Evolutionary conservation across 2,797 vertebrate species (phyloP).

Genomic region (Rhinichthys osculus): DNA sequence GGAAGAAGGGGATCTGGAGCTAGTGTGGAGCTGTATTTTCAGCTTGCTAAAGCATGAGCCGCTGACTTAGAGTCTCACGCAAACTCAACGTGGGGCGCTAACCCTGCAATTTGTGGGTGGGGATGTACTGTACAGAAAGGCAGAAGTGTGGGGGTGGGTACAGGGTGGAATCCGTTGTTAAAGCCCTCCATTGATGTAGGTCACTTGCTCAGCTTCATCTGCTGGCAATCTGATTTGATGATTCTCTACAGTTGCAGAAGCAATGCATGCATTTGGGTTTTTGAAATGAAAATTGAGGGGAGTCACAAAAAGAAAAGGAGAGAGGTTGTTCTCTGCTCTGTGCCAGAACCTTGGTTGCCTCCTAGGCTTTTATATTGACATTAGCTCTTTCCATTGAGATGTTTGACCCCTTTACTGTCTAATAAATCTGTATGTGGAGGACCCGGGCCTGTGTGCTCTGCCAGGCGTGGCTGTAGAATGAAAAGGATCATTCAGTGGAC

Average conservation of each 20-base stretch:
- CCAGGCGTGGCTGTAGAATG: slow-evolving; percentile 66
- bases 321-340: slow-evolving; percentile 14
- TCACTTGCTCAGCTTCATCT: slow-evolving; percentile 79
- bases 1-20: slow-evolving; percentile 73
- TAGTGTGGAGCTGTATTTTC: slow-evolving; percentile 66
- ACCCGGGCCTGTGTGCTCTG: slow-evolving; percentile 54
- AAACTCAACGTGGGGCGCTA: slow-evolving; percentile 27
- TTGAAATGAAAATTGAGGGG: slow-evolving; percentile 3
- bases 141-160: slow-evolving; percentile 70
- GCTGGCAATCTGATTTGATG: slow-evolving; percentile 76
- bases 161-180: slow-evolving; percentile 71
- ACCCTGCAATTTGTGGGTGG: slow-evolving; percentile 32
- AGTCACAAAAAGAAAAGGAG: slow-evolving; percentile 20
- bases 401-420: slow-evolving; percentile 63
- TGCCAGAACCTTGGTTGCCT: slow-evolving; percentile 25
- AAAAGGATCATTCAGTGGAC: slow-evolving; percentile 63
- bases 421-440: slow-evolving; percentile 72
- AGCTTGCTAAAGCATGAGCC: slow-evolving; percentile 56
- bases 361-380: slow-evolving; percentile 58
- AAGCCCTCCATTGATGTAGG: slow-evolving; percentile 80
- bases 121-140: slow-evolving; percentile 64
- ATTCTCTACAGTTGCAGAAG: slow-evolving; percentile 65
- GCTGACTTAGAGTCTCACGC: slow-evolving; percentile 58
- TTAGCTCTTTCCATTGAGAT: slow-evolving; percentile 59
- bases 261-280: slow-evolving; percentile 51